A percentile compares a stretch with the other conserved stretches of the same genome.
phyloP scores from a whole-genome alignment of 2,797 vertebrate genomes.

The Tauraco hartlaubi region DNA sequence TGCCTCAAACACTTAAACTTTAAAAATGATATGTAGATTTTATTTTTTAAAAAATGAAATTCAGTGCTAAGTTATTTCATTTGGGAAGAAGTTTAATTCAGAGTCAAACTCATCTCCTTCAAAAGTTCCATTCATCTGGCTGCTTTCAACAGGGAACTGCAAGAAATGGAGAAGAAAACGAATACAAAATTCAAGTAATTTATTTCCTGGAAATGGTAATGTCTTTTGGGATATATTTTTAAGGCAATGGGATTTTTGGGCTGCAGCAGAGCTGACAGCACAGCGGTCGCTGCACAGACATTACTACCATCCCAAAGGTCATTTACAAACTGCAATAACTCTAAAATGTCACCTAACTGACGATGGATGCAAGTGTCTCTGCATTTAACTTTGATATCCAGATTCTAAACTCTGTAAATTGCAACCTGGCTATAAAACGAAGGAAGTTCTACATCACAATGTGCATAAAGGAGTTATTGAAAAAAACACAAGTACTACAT shows the following conservation, averaged over 20 bases:
- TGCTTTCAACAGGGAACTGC: background rate
- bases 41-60: background rate
- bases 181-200: background rate
- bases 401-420: background rate
- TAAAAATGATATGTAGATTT: background rate
- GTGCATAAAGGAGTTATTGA: background rate
- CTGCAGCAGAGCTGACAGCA: slow-evolving; percentile 2
- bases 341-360: slow-evolving; percentile 20
- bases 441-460: background rate
- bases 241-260: background rate
- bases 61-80: background rate
- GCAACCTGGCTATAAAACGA: background rate
- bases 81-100: background rate
- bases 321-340: background rate
- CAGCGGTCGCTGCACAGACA: background rate
- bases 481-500: background rate
- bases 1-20: background rate
- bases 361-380: background rate
- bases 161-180: background rate
- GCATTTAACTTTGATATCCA: background rate
- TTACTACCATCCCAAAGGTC: slow-evolving; percentile 20
- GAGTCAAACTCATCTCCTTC: background rate
- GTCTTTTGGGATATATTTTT: background rate
- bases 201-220: background rate
- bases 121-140: background rate